Percentiles rank a stretch among this genome's conserved stretches.
These are phyloP conservation scores for Sebastes variabilis DNA, from an alignment of 2,797 vertebrate species.

Conservation along the genomic window DNA sequence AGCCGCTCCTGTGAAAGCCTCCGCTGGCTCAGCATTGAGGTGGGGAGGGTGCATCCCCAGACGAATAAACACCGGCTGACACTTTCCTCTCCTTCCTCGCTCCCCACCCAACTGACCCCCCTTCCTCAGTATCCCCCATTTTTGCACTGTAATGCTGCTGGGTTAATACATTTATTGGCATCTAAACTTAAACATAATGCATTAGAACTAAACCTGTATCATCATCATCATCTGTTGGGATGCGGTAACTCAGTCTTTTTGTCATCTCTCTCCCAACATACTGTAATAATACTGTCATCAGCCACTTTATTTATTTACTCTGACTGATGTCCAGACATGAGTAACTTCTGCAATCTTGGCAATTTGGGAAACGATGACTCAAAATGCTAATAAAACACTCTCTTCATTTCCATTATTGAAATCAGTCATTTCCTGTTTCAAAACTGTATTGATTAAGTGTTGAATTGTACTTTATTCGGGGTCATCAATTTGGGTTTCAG, in stretches of 20 bases:
- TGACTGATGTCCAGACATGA: not conserved
- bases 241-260: not conserved
- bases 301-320: not conserved
- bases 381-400: not conserved
- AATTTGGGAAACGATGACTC: not conserved
- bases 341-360: not conserved
- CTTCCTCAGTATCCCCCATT: not conserved
- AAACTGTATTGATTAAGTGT: not conserved
- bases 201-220: not conserved
- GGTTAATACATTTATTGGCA: not conserved
- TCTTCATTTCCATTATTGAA: not conserved
- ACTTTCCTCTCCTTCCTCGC: not conserved
- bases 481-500: not conserved
- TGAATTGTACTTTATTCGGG: not conserved
- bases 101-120: not conserved
- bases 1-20: conserved; percentile 58
- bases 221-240: not conserved
- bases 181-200: not conserved
- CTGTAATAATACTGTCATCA: not conserved
- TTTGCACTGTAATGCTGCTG: not conserved
- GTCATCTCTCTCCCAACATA: not conserved
- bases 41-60: conserved; percentile 13
- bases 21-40: conserved; percentile 36
- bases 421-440: not conserved
- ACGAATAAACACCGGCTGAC: conserved; percentile 38